Evolutionary conservation across 2,888 invertebrate genomes (phyloP).

Genomic region (Drosophila flavopinicola): DNA sequence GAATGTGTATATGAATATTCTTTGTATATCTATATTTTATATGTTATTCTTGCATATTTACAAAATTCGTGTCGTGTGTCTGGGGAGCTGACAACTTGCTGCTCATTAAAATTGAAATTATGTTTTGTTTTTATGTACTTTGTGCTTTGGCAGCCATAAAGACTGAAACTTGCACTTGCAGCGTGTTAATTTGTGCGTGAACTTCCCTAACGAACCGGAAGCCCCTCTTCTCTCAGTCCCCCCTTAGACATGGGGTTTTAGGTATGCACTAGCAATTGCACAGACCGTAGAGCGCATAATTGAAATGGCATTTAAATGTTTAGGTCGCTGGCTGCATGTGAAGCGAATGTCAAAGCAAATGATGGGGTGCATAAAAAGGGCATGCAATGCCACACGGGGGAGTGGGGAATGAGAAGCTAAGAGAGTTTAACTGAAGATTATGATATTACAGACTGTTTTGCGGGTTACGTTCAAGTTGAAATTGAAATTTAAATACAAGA

Average conservation of each 20-base stretch:
- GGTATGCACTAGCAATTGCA: constrained; percentile 16
- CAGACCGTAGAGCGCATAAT: constrained; percentile 53
- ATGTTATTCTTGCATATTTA: constrained; percentile 16
- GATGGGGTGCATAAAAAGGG: constrained; percentile 31
- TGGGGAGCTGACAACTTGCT: constrained; percentile 12
- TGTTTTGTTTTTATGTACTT: constrained; percentile 60
- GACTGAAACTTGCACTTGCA: constrained; percentile 58
- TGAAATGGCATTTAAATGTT: constrained; percentile 73
- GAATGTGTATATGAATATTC: constrained; percentile 21
- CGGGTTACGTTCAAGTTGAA: background rate
- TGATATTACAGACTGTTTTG: background rate
- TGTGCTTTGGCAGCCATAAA: constrained; percentile 44
- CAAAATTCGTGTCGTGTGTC: constrained; percentile 13
- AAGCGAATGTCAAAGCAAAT: constrained; percentile 50
- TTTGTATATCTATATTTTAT: constrained; percentile 6
- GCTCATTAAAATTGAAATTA: constrained; percentile 74
- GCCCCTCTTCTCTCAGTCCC: constrained; percentile 21
- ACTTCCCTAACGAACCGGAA: constrained; percentile 74
- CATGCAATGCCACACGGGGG: background rate
- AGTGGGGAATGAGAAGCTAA: background rate
- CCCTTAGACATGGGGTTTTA: background rate
- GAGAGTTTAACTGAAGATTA: constrained; percentile 9
- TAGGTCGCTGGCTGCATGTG: constrained; percentile 31
- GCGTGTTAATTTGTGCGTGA: constrained; percentile 75
- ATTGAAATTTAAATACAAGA: background rate